Percentiles rank a stretch among this genome's conserved stretches.
Evolutionary conservation across 2,888 invertebrate genomes (phyloP).

Genomic region (Carpatolechia fugitivella): DNA sequence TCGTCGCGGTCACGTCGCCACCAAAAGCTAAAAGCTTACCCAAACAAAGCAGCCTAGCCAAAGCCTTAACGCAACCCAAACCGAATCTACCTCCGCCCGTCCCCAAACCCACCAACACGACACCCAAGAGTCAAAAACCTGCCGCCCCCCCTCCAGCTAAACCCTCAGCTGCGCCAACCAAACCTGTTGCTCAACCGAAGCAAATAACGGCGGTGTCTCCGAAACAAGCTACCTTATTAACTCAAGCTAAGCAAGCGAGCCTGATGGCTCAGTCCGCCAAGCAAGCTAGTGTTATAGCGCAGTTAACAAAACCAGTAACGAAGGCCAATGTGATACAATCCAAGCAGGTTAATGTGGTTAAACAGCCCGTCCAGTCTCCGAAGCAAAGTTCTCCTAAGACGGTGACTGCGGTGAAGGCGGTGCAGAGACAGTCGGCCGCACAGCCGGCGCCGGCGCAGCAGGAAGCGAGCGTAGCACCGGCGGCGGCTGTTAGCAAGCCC

Average conservation of each 20-base stretch:
- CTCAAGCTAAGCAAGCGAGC: constrained; percentile 12
- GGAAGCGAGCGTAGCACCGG: constrained; percentile 18
- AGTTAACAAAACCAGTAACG: constrained; percentile 25
- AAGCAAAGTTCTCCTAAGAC: constrained; percentile 18
- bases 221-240: constrained; percentile 21
- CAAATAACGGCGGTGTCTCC: not conserved
- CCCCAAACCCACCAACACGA: not conserved
- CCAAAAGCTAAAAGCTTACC: constrained; percentile 6
- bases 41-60: constrained; percentile 32
- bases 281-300: constrained; percentile 24
- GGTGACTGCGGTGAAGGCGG: constrained; percentile 10
- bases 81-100: constrained; percentile 19
- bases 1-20: too few species aligned
- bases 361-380: constrained; percentile 37
- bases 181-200: not conserved
- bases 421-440: not conserved
- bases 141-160: constrained; percentile 6
- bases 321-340: constrained; percentile 23
- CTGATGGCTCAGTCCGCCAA: constrained; percentile 24
- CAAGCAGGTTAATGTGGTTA: constrained; percentile 25
- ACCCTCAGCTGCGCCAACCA: not conserved
- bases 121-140: constrained; percentile 21
- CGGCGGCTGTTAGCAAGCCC: constrained; percentile 16
- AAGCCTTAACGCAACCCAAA: constrained; percentile 28
- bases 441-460: constrained; percentile 5